Conservation (phyloP, 2,888 invertebrate species). For the Tricholauxania praeusta region DNA sequence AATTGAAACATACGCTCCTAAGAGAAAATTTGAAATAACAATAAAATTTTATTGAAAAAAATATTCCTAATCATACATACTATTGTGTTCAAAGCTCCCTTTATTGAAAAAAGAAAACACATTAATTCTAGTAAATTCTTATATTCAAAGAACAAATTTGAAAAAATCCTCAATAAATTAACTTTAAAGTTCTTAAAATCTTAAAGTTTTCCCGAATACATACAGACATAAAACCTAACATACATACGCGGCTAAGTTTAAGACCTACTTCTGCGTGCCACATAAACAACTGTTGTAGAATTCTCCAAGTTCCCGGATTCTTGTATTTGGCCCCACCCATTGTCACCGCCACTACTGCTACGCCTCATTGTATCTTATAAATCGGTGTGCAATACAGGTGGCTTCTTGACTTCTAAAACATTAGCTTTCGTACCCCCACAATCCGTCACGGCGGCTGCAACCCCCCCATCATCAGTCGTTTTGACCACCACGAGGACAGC, state of each 20-base stretch:
- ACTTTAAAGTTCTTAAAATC: too few relatives aligned
- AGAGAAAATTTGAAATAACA: too few relatives aligned
- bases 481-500: neutral
- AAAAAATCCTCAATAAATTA: too few relatives aligned
- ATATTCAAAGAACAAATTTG: too few relatives aligned
- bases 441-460: constrained; percentile 34
- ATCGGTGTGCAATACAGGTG: constrained; percentile 63
- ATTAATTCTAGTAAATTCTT: too few relatives aligned
- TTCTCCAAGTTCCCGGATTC: constrained; percentile 9
- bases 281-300: constrained; percentile 35
- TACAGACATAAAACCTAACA: constrained; percentile 10
- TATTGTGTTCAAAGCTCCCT: too few relatives aligned
- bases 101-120: too few relatives aligned
- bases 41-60: too few relatives aligned
- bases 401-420: constrained; percentile 45
- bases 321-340: neutral
- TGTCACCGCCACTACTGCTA: neutral
- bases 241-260: constrained; percentile 17
- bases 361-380: constrained; percentile 55
- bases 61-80: too few relatives aligned
- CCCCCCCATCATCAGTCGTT: constrained; percentile 47
- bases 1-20: too few relatives aligned
- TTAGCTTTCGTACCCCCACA: constrained; percentile 17
- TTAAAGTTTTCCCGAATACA: neutral
- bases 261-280: constrained; percentile 29